phyloP scores from a whole-genome alignment of 2,113 vertebrate genomes.

The Perca flavescens region DNA sequence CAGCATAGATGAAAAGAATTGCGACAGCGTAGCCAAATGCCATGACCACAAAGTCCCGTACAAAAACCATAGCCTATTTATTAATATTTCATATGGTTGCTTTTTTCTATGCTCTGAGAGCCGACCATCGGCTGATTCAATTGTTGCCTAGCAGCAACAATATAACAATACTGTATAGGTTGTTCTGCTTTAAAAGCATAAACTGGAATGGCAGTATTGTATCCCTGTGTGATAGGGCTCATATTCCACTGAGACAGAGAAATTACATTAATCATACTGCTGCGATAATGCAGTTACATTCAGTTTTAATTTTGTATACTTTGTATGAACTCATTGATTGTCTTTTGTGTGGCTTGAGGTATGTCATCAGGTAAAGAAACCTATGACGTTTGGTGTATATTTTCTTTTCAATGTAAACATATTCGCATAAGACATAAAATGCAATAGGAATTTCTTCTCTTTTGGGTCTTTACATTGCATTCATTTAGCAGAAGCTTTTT shows the following conservation, averaged over 20 bases:
- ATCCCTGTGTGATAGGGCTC: background rate
- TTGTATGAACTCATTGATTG: background rate
- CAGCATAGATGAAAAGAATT: background rate
- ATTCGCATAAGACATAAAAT: background rate
- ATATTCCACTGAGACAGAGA: background rate
- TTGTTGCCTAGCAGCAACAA: slow-evolving; percentile 2
- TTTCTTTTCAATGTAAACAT: background rate
- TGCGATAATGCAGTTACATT: background rate
- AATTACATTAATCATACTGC: background rate
- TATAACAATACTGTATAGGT: background rate
- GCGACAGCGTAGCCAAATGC: background rate
- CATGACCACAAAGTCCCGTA: background rate
- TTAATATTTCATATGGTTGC: background rate
- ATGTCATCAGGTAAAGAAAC: background rate
- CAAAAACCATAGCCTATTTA: background rate
- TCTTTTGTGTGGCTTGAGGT: background rate
- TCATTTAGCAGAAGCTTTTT: background rate
- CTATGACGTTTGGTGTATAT: background rate
- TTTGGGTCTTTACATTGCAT: background rate
- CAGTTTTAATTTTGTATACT: background rate
- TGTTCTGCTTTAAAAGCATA: background rate
- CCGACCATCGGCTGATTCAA: background rate
- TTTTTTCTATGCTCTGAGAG: background rate
- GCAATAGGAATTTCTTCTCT: background rate
- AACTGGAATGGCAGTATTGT: background rate